Percentiles rank a stretch among this genome's conserved stretches.
These are phyloP conservation scores for Triplophysa bombifrons DNA, from an alignment of 2,797 vertebrate species.

Conservation along the genomic window DNA sequence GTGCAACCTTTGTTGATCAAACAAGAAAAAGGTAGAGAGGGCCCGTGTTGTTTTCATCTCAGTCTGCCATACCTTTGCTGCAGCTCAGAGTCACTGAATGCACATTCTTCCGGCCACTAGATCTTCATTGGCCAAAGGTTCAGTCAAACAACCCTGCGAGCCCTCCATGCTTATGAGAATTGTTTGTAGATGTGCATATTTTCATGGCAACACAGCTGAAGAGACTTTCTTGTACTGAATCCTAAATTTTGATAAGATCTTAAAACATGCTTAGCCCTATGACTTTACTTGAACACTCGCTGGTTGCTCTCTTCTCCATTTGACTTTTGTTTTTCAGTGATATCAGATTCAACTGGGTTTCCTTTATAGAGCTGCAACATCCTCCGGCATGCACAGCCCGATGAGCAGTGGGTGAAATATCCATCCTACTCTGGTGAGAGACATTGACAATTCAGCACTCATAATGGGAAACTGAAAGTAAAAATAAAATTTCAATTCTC, in stretches of 20 bases:
- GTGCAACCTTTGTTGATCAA: background rate
- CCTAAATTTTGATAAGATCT: slow-evolving; percentile 37
- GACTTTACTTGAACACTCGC: slow-evolving; percentile 34
- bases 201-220: slow-evolving; percentile 52
- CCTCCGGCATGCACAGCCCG: background rate
- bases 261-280: slow-evolving; percentile 42
- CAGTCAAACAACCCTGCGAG: slow-evolving; percentile 49
- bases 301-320: slow-evolving; percentile 12
- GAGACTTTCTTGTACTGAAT: slow-evolving; percentile 15
- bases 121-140: slow-evolving; percentile 38
- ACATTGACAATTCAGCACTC: background rate
- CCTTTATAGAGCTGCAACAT: slow-evolving; percentile 2
- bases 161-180: slow-evolving; percentile 34
- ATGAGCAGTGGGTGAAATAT: background rate
- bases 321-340: slow-evolving; percentile 21
- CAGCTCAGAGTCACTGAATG: slow-evolving; percentile 22
- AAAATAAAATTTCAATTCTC: slow-evolving; percentile 7
- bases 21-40: background rate
- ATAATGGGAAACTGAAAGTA: background rate
- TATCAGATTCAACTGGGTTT: slow-evolving; percentile 19
- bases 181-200: slow-evolving; percentile 52
- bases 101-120: slow-evolving; percentile 14
- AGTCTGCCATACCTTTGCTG: slow-evolving; percentile 52
- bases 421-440: background rate
- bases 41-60: slow-evolving; percentile 24